Conservation (phyloP, 2,113 vertebrate species). For the Pelmatolapia mariae region DNA sequence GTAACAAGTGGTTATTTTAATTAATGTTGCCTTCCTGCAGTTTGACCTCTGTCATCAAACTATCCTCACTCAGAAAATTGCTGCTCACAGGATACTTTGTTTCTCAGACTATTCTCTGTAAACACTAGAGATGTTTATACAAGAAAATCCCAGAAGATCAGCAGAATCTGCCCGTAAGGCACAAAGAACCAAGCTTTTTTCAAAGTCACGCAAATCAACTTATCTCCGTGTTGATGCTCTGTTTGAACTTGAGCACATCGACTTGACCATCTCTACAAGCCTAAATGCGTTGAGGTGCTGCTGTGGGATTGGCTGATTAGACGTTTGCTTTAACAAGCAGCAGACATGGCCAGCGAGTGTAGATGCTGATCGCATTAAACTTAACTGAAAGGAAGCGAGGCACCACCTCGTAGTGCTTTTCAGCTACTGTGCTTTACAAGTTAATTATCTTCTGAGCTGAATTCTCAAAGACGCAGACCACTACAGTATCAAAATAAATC, state of each 20-base stretch:
- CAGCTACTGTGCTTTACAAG: neutral
- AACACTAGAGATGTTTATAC: neutral
- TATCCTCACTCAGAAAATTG: neutral
- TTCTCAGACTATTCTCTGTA: neutral
- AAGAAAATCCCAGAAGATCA: neutral
- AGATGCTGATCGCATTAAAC: neutral
- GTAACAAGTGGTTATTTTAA: neutral
- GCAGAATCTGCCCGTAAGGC: neutral
- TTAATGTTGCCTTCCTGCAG: neutral
- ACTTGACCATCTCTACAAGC: neutral
- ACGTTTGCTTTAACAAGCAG: neutral
- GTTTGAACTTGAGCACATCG: neutral
- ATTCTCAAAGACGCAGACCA: neutral
- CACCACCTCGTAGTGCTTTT: neutral
- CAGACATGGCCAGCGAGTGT: neutral
- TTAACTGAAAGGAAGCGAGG: neutral
- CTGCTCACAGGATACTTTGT: neutral
- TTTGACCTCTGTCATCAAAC: neutral
- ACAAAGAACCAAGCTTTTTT: rapidly evolving
- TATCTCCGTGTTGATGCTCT: neutral
- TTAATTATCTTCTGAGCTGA: neutral
- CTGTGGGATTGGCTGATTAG: neutral
- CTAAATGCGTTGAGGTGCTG: neutral
- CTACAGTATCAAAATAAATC: neutral
- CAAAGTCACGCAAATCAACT: neutral